Evolutionary conservation across 1,140 invertebrate species (phyloP), one percentile per base, ranked within the genome.

Genomic region (Archegozetes longisetosus): DNA sequence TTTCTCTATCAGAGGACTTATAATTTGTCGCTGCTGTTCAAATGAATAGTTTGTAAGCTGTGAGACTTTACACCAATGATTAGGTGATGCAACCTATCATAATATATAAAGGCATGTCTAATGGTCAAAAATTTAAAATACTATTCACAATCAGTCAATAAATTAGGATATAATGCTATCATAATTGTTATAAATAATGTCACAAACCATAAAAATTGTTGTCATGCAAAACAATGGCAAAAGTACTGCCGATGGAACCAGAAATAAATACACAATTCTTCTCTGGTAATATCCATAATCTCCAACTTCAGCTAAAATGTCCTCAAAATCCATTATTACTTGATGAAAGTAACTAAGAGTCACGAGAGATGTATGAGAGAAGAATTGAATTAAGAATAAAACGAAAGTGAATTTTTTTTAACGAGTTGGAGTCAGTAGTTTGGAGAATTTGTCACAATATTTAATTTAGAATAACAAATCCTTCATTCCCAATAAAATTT

Each of bases 31-130:
- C 27, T 63, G 53, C 2, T 25, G 23, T 12, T 63, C 60, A 6
- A 55, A 55, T 13, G 64, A 61, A 57, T 65, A 64, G 60, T 67
- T 65, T n/a, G 52, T 50, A 2, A 68, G 55, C 47, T 66, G 61
- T 0, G 62, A 62, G 6, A 66, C 57, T 27, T 53, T 23, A 20
- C 67, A 68, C 66, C 64, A 67, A 51, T 68, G 67, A 23, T 66
- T 66, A 2, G 62, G 62, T 9, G 58, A 53, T 24, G 65, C 6
- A 9, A 40, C 32, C 32, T 40, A 40, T 40, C 17, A 40, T n/a
- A n/a, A n/a, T n/a, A n/a, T n/a, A n/a, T n/a, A n/a, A n/a, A n/a
- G 17, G 6, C 17, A 40, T 40, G 17, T 9, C 17, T 40, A 40
- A 9, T 40, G 17, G 17, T 40, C 17, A 40, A 40, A 9, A 9